A percentile compares a stretch with the other conserved stretches of the same genome.
phyloP scores from a whole-genome alignment of 2,797 vertebrate species.

The Rhadinocentrus ornatus region DNA sequence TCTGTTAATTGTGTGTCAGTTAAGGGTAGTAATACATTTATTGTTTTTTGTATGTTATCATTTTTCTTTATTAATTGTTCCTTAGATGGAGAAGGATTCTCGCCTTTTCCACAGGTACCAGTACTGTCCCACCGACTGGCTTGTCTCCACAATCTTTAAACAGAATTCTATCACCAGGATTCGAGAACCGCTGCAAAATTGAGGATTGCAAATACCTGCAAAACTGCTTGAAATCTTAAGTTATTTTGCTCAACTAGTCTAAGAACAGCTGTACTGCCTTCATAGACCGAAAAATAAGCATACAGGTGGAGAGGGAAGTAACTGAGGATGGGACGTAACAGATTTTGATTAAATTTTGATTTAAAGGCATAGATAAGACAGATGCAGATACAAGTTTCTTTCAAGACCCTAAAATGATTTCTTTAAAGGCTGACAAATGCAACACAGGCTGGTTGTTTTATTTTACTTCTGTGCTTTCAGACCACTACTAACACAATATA shows the following conservation, averaged over 20 bases:
- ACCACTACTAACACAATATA: slow-evolving; percentile 5
- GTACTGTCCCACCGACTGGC: neutral
- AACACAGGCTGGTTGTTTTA: neutral
- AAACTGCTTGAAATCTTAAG: slow-evolving; percentile 1
- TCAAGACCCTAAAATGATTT: neutral
- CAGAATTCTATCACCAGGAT: too few species aligned
- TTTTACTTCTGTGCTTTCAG: neutral
- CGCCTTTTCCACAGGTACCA: slow-evolving; percentile 3
- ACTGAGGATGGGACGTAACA: too few species aligned
- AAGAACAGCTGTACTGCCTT: neutral
- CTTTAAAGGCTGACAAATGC: neutral
- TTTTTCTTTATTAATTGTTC: neutral
- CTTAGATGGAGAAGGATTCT: neutral
- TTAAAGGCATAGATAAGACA: neutral
- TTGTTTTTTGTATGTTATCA: too few species aligned
- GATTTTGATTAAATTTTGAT: neutral
- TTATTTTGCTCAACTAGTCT: too few species aligned
- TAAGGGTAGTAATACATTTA: too few species aligned
- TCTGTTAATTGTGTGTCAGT: too few species aligned
- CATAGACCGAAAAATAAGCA: neutral
- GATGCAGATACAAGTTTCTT: neutral
- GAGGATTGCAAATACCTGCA: slow-evolving; percentile 14
- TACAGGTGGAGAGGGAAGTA: too few species aligned
- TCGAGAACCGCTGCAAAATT: neutral
- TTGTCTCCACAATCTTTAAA: slow-evolving; percentile 14